A percentile compares a stretch with the other conserved stretches of the same genome.
Evolutionary conservation across 2,113 vertebrate genomes (phyloP).

Genomic region (Tupaia tana): DNA sequence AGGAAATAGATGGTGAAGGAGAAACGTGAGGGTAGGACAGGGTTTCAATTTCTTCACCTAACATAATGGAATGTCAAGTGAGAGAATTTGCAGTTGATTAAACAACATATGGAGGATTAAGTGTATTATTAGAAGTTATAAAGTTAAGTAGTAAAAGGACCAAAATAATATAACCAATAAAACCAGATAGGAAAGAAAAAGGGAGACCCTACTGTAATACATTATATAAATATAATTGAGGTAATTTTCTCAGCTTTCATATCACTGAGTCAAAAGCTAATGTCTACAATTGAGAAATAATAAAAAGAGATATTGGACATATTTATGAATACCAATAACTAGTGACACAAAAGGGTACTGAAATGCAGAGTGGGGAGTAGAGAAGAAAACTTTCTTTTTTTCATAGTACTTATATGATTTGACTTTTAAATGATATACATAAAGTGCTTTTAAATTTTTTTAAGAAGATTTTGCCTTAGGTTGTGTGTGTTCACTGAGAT

Average conservation of each 20-base stretch:
- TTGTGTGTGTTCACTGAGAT: too few relatives aligned
- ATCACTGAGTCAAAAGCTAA: slow-evolving; percentile 36
- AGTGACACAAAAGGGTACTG: not conserved
- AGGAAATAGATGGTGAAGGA: not conserved
- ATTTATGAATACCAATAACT: not conserved
- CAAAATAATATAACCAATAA: not conserved
- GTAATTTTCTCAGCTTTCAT: not conserved
- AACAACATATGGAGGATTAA: not conserved
- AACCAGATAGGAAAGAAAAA: not conserved
- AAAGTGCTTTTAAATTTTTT: not conserved
- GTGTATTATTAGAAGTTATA: not conserved
- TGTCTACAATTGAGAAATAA: slow-evolving; percentile 35
- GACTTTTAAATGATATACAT: not conserved
- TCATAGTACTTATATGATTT: not conserved
- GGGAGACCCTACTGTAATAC: not conserved
- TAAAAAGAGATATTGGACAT: not conserved
- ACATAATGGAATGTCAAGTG: not conserved
- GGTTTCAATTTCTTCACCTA: not conserved
- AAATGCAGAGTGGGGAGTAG: not conserved
- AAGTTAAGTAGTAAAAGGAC: not conserved
- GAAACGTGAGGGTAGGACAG: not conserved
- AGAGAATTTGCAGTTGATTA: not conserved
- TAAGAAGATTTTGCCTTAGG: too few relatives aligned
- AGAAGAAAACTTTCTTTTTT: not conserved
- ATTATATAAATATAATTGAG: not conserved